Evolutionary conservation across 1,140 invertebrate species (phyloP), one percentile per base, ranked within the genome.

Genomic region (Olivierus martensii): DNA sequence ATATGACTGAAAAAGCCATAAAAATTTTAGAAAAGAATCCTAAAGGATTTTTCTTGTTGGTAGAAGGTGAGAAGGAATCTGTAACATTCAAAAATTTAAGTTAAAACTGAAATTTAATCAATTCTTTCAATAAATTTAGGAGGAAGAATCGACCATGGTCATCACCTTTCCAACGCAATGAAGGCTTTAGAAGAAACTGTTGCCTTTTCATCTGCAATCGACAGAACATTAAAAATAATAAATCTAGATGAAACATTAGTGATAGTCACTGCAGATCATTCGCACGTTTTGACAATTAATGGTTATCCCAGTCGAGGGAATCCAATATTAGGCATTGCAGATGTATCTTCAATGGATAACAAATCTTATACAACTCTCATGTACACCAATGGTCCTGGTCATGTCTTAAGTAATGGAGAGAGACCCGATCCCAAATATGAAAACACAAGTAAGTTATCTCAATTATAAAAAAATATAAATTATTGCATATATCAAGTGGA

Each of bases 91-190:
- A n/a, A n/a, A n/a, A n/a, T n/a, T n/a, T n/a, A n/a, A n/a, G n/a
- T n/a, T n/a, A n/a, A n/a, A n/a, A n/a, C n/a, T n/a, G n/a, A n/a
- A n/a, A n/a, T n/a, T n/a, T n/a, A n/a, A n/a, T n/a, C n/a, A n/a
- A n/a, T n/a, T n/a, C n/a, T n/a, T n/a, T n/a, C n/a, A n/a, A n/a
- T n/a, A n/a, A n/a, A n/a, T 43, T 19, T 19, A 56, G 53, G 53
- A 7, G 57, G 53, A 3, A 74, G 81, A 61, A 90, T 89, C 53
- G 85, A 89, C 62, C 82, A 84, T 63, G 85, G 83, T 3, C 86
- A 89, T 67, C 86, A 89, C 60, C 72, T 76, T 6, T 64, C 44
- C 77, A 73, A 52, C 12, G 62, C 63, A 10, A 51, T 49, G 12
- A 34, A 59, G 6, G 61, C 66, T 3, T 51, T 67, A 1, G 51